A percentile compares a stretch with the other conserved stretches of the same genome.
Evolutionary conservation across 2,888 invertebrate genomes (phyloP).

Genomic region (Acronicta aceris): DNA sequence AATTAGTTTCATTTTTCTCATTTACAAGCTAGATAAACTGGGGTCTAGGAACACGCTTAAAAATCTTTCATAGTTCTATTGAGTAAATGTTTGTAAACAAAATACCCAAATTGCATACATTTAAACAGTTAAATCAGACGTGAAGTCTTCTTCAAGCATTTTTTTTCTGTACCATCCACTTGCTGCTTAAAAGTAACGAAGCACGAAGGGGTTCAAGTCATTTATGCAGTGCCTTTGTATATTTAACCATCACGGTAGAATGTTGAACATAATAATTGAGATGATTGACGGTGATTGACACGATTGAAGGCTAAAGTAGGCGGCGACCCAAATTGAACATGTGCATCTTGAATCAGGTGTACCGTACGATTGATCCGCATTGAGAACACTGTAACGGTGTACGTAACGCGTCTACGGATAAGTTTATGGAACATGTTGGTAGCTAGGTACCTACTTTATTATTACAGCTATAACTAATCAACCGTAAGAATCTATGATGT

Average conservation of each 20-base stretch:
- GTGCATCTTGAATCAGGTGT: slow-evolving; percentile 73
- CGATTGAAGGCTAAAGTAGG: slow-evolving; percentile 55
- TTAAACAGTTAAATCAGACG: no score
- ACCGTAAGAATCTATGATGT: slow-evolving; percentile 22
- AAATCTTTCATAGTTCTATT: not conserved
- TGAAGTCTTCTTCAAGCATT: no score
- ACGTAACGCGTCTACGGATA: slow-evolving; percentile 58
- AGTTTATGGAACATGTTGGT: slow-evolving; percentile 64
- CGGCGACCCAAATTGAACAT: slow-evolving; percentile 64
- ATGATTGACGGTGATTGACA: slow-evolving; percentile 40
- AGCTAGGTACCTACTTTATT: slow-evolving; percentile 22
- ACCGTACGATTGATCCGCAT: slow-evolving; percentile 81
- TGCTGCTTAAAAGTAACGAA: no score
- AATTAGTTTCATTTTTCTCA: slow-evolving; percentile 10
- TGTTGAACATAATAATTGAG: slow-evolving; percentile 36
- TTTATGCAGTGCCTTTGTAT: slow-evolving; percentile 19
- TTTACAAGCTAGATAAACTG: not conserved
- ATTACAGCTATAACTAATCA: slow-evolving; percentile 37
- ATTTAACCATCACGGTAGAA: slow-evolving; percentile 37
- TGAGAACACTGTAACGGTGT: slow-evolving; percentile 75
- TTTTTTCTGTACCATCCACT: no score
- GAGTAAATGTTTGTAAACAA: not conserved
- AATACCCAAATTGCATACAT: no score
- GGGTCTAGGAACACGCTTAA: no score
- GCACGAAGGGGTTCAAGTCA: slow-evolving; percentile 6